These are phyloP conservation scores for Phalacrocorax aristotelis DNA, from an alignment of 2,113 vertebrate genomes.

Conservation along the genomic window DNA sequence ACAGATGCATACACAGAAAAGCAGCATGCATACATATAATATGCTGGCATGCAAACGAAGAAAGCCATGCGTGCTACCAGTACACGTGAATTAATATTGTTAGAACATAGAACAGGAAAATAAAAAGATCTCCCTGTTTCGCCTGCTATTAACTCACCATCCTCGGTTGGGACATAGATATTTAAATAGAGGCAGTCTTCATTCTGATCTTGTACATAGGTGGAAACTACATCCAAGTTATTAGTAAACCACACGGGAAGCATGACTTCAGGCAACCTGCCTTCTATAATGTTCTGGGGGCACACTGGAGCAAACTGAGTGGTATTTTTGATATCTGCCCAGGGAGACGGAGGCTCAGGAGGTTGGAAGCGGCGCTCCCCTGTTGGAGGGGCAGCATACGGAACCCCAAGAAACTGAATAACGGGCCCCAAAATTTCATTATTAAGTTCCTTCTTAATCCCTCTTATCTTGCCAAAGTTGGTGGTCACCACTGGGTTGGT, in stretches of 20 bases:
- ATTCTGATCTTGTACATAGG: constrained; percentile 97
- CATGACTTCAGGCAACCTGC: constrained; percentile 97
- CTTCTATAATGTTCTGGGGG: constrained; percentile 96
- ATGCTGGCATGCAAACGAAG: constrained; percentile 82
- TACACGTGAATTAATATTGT: constrained; percentile 73
- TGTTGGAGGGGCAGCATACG: constrained; percentile 92
- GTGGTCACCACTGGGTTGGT: constrained; percentile 91
- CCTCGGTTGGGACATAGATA: constrained; percentile 99
- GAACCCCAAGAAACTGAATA: constrained; percentile 95
- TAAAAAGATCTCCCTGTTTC: constrained; percentile 71
- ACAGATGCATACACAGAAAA: constrained; percentile 72
- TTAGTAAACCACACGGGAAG: constrained; percentile 99
- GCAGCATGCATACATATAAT: constrained; percentile 84
- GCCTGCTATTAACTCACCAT: constrained; percentile 92
- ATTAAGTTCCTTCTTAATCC: constrained; percentile 96
- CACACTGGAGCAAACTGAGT: constrained; percentile 96
- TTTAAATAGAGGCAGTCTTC: constrained; percentile 99
- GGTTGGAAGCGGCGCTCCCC: constrained; percentile 96
- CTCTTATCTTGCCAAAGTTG: constrained; percentile 88
- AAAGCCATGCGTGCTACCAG: constrained; percentile 86
- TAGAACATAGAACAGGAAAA: constrained; percentile 74
- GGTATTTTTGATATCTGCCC: constrained; percentile 91
- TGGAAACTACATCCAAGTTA: constrained; percentile 94
- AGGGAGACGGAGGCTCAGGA: constrained; percentile 88
- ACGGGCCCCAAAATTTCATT: constrained; percentile 98